phyloP scores from a whole-genome alignment of 1,140 invertebrate genomes.

The Tribolium madens region DNA sequence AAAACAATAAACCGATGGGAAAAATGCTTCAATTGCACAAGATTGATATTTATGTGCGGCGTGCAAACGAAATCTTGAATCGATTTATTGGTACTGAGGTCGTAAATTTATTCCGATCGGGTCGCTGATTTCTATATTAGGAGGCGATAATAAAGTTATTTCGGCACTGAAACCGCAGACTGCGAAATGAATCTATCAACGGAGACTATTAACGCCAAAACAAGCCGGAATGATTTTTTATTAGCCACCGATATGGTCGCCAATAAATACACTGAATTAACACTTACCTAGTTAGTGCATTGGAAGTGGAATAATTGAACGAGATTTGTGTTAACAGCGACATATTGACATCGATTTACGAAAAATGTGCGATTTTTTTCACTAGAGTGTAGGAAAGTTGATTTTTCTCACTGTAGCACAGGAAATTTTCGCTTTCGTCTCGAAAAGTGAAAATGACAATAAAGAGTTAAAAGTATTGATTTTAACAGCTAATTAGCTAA shows the following conservation, averaged over 20 bases:
- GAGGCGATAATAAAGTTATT: slow-evolving; percentile 9
- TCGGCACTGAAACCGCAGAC: not conserved
- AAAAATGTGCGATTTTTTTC: not conserved
- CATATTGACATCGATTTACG: not conserved
- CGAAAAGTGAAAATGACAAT: not conserved
- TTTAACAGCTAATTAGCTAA: not conserved
- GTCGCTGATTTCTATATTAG: slow-evolving; percentile 5
- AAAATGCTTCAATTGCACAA: slow-evolving; percentile 16
- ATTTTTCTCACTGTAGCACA: not conserved
- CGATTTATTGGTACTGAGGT: not conserved
- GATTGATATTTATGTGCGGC: slow-evolving; percentile 14
- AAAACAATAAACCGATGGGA: slow-evolving; percentile 11
- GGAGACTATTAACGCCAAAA: not conserved
- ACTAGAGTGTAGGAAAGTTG: not conserved
- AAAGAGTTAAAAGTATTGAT: not conserved
- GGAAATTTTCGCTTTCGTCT: not conserved
- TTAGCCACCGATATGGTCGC: not conserved
- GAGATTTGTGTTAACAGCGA: not conserved
- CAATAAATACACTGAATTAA: not conserved
- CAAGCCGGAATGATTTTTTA: not conserved
- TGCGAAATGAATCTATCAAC: not conserved
- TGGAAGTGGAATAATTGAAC: not conserved
- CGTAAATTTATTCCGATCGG: slow-evolving; percentile 12
- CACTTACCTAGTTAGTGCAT: not conserved
- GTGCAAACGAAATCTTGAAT: slow-evolving; percentile 1